A percentile compares a stretch with the other conserved stretches of the same genome.
These are phyloP conservation scores for Agonopterix subpropinquella DNA, from an alignment of 2,888 invertebrate species.

Conservation along the genomic window DNA sequence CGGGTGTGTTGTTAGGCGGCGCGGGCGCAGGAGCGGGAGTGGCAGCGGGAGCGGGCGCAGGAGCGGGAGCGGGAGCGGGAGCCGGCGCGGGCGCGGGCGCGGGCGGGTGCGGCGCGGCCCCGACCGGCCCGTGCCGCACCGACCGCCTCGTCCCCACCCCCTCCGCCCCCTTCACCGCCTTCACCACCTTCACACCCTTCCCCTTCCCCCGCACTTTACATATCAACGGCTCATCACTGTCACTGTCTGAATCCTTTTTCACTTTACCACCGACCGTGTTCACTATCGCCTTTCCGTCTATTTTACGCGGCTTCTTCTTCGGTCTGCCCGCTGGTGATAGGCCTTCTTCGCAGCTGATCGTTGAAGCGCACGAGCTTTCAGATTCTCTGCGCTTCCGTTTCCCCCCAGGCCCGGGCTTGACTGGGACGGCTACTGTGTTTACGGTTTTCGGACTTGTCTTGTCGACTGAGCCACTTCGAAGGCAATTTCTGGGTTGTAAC, in stretches of 20 bases:
- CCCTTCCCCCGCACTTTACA: slow-evolving; percentile 78
- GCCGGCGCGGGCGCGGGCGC: slow-evolving; percentile 21
- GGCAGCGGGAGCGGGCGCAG: slow-evolving; percentile 37
- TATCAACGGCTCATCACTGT: slow-evolving; percentile 87
- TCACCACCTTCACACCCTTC: slow-evolving; percentile 19
- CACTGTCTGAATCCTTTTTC: slow-evolving; percentile 83
- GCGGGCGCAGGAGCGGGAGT: slow-evolving; percentile 23
- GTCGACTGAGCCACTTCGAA: slow-evolving; percentile 52
- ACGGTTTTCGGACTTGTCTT: slow-evolving; percentile 45
- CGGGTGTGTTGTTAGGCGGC: slow-evolving; percentile 36
- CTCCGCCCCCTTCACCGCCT: slow-evolving; percentile 14
- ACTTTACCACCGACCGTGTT: slow-evolving; percentile 53
- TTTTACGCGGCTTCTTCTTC: slow-evolving; percentile 55
- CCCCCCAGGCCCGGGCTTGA: slow-evolving; percentile 70
- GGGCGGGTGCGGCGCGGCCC: slow-evolving; percentile 22
- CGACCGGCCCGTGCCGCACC: slow-evolving; percentile 60
- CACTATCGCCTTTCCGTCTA: slow-evolving; percentile 53
- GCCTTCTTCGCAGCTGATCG: slow-evolving; percentile 76
- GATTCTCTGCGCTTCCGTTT: slow-evolving; percentile 88
- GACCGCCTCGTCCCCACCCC: slow-evolving; percentile 72
- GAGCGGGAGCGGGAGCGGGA: slow-evolving; percentile 23
- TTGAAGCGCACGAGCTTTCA: slow-evolving; percentile 82
- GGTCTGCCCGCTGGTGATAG: slow-evolving; percentile 48
- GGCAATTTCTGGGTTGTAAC: slow-evolving; percentile 38
- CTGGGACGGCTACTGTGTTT: slow-evolving; percentile 62